Conservation (phyloP, 2,888 invertebrate species). For the Zygogramma bicolorata region DNA sequence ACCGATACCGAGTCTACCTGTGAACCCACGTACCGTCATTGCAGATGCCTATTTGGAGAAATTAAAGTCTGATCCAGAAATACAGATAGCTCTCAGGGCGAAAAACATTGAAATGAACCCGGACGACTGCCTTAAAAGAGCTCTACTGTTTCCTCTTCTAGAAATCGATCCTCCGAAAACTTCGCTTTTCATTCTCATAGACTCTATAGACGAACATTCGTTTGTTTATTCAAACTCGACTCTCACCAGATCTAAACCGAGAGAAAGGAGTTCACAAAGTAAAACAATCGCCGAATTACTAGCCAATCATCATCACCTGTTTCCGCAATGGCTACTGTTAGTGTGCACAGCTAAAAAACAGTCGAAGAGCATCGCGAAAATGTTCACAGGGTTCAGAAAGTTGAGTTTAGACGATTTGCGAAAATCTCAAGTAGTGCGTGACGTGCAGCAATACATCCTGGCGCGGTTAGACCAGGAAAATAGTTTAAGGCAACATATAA, state of each 20-base stretch:
- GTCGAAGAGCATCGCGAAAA: slow-evolving; percentile 83
- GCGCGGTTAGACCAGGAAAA: slow-evolving; percentile 91
- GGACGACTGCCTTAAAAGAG: slow-evolving; percentile 91
- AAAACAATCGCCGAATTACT: slow-evolving; percentile 85
- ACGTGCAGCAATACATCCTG: slow-evolving; percentile 95
- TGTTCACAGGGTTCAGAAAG: slow-evolving; percentile 91
- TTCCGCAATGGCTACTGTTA: slow-evolving; percentile 93
- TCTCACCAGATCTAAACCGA: slow-evolving; percentile 69
- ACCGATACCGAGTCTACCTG: slow-evolving; percentile 64
- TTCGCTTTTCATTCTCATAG: slow-evolving; percentile 86
- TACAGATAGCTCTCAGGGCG: slow-evolving; percentile 82
- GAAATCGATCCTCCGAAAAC: slow-evolving; percentile 90
- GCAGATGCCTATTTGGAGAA: slow-evolving; percentile 87
- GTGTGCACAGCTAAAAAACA: slow-evolving; percentile 90
- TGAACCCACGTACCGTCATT: slow-evolving; percentile 74
- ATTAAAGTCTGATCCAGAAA: slow-evolving; percentile 81
- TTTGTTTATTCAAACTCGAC: slow-evolving; percentile 72
- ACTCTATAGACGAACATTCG: slow-evolving; percentile 90
- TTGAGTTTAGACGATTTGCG: slow-evolving; percentile 92
- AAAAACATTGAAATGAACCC: slow-evolving; percentile 89
- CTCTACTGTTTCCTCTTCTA: slow-evolving; percentile 86
- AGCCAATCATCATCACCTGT: slow-evolving; percentile 88
- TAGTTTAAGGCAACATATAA: slow-evolving; percentile 87
- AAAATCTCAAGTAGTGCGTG: slow-evolving; percentile 90
- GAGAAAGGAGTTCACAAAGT: slow-evolving; percentile 67